Conservation (phyloP, 2,113 vertebrate species). For the Trogon melanurus region DNA sequence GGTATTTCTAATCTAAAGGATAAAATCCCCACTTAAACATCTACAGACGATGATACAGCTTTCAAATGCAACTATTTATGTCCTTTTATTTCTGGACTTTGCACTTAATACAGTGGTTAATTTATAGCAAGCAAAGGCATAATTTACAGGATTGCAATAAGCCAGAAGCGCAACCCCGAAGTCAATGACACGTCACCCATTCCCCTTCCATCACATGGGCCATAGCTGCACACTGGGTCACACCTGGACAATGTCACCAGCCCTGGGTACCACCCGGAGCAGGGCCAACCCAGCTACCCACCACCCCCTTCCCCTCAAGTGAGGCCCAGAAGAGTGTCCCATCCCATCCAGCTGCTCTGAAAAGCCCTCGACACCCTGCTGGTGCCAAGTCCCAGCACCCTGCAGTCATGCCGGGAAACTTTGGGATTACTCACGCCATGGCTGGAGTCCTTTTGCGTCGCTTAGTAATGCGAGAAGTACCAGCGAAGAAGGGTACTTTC, state of each 20-base stretch:
- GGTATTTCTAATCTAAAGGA: slow-evolving; percentile 69
- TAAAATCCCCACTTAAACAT: slow-evolving; percentile 68
- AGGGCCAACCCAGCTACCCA: not conserved
- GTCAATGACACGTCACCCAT: not conserved
- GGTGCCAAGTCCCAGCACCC: not conserved
- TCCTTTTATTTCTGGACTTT: slow-evolving; percentile 60
- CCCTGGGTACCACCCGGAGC: rapidly evolving
- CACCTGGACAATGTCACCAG: not conserved
- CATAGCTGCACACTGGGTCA: not conserved
- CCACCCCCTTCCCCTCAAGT: not conserved
- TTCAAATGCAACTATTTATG: slow-evolving; percentile 66
- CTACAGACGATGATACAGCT: slow-evolving; percentile 53
- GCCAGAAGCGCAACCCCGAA: not conserved
- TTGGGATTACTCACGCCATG: not conserved
- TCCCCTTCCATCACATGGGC: not conserved
- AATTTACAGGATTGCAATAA: slow-evolving; percentile 38
- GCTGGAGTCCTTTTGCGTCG: not conserved
- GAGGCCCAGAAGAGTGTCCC: not conserved
- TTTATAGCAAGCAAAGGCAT: slow-evolving; percentile 53
- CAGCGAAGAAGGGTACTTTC: slow-evolving; percentile 35
- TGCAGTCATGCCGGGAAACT: not conserved
- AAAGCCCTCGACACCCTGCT: not conserved
- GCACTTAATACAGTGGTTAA: slow-evolving; percentile 49
- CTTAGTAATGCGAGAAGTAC: slow-evolving; percentile 18
- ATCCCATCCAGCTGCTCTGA: not conserved